phyloP scores from a whole-genome alignment of 1,140 invertebrate genomes.

The Rhagoletis pomonella region DNA sequence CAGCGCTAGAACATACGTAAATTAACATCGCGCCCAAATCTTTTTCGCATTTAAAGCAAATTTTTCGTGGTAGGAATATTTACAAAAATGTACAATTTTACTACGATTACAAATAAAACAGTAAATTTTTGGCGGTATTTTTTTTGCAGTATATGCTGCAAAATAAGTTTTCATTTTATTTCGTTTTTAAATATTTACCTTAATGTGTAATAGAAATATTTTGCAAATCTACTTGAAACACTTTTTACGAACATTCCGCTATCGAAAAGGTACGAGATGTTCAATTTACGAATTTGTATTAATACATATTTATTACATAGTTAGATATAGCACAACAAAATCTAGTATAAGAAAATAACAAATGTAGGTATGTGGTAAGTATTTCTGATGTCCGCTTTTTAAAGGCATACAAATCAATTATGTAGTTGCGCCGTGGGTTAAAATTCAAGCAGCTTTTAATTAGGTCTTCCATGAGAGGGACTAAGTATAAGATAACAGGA shows the following conservation, averaged over 20 bases:
- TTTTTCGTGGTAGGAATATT: background rate
- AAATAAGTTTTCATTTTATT: conserved; percentile 6
- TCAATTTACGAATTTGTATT: conserved; percentile 13
- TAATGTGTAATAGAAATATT: background rate
- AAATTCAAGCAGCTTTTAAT: too few species aligned
- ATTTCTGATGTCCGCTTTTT: conserved; percentile 39
- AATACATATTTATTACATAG: background rate
- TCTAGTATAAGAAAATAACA: background rate
- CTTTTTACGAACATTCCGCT: background rate
- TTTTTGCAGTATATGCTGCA: background rate
- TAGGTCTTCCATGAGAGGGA: too few species aligned
- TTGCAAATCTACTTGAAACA: conserved; percentile 1
- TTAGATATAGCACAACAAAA: background rate
- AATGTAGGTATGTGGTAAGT: background rate
- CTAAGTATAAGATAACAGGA: too few species aligned
- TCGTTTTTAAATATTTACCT: too few species aligned
- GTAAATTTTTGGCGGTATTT: background rate
- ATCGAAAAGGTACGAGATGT: conserved; percentile 2
- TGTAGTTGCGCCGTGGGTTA: too few species aligned
- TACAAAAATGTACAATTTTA: conserved; percentile 18
- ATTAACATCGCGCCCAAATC: conserved; percentile 73
- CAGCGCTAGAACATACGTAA: conserved; percentile 68
- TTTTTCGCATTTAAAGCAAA: conserved; percentile 57
- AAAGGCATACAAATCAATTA: conserved; percentile 9
- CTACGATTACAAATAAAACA: conserved; percentile 30